Evolutionary conservation across 1,140 invertebrate species (phyloP).

Genomic region (Papilio machaon): DNA sequence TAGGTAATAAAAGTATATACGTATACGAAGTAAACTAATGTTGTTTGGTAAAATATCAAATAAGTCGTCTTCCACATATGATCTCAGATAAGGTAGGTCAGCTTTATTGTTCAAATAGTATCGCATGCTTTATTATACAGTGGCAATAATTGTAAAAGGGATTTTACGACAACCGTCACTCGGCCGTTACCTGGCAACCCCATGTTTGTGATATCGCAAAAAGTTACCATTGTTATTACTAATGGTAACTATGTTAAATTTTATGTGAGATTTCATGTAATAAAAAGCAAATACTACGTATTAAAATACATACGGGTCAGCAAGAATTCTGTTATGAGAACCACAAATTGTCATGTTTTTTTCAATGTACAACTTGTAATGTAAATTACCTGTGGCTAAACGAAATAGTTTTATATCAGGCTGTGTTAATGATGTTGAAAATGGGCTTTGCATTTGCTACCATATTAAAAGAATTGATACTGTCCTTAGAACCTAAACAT

Average conservation of each 20-base stretch:
- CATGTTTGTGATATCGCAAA: constrained; percentile 42
- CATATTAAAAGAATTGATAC: background rate
- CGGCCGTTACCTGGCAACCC: constrained; percentile 43
- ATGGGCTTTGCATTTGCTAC: no score
- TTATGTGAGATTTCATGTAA: background rate
- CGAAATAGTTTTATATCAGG: no score
- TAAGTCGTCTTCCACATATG: background rate
- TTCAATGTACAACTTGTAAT: background rate
- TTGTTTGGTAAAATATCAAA: background rate
- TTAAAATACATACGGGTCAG: background rate
- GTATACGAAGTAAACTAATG: background rate
- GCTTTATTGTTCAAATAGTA: constrained; percentile 41
- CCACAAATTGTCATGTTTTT: no score
- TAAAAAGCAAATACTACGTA: background rate
- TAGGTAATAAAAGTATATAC: background rate
- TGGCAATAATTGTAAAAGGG: constrained; percentile 49
- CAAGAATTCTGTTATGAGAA: no score
- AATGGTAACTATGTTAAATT: background rate
- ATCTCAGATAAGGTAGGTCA: constrained; percentile 1
- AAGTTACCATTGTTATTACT: constrained; percentile 25
- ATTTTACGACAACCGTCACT: constrained; percentile 44
- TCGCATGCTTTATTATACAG: constrained; percentile 44
- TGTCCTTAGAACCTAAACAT: background rate
- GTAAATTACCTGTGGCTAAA: background rate
- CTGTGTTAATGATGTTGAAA: no score